Conservation (phyloP, 2,113 vertebrate genomes). For the Illadopsis cleaveri region DNA sequence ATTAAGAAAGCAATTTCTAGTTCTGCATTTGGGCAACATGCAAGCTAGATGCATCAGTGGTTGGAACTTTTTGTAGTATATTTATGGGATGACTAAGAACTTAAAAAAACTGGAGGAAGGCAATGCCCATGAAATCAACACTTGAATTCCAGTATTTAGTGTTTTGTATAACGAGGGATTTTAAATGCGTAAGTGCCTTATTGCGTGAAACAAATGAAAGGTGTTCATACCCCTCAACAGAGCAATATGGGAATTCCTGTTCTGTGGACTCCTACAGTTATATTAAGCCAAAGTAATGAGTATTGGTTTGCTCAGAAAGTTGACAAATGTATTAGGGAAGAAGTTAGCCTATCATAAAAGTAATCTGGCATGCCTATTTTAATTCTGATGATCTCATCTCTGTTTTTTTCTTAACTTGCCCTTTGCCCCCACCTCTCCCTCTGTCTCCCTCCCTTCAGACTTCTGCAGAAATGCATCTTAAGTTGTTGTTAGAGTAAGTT, state of each 20-base stretch:
- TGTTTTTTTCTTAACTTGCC: not conserved
- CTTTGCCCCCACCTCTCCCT: not conserved
- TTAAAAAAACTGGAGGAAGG: not conserved
- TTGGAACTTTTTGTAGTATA: not conserved
- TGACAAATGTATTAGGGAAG: not conserved
- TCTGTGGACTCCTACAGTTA: not conserved
- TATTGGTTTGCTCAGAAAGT: not conserved
- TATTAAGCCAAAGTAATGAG: not conserved
- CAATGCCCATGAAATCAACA: not conserved
- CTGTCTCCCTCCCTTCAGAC: not conserved
- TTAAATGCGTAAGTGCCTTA: constrained; percentile 76
- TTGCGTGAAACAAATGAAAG: constrained; percentile 9
- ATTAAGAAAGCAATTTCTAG: not conserved
- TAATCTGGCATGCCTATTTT: not conserved
- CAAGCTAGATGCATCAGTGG: not conserved
- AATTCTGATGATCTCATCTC: not conserved
- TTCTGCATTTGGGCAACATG: not conserved
- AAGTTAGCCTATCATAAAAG: not conserved
- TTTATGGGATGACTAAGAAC: not conserved
- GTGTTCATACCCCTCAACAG: not conserved
- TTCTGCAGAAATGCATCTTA: not conserved
- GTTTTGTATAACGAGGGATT: constrained; percentile 16
- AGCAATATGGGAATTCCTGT: constrained; percentile 59
- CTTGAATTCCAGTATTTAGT: constrained; percentile 36
- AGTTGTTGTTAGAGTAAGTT: not conserved